Evolutionary conservation across 2,888 invertebrate genomes (phyloP).

Genomic region (Strigamia transsilvanica): DNA sequence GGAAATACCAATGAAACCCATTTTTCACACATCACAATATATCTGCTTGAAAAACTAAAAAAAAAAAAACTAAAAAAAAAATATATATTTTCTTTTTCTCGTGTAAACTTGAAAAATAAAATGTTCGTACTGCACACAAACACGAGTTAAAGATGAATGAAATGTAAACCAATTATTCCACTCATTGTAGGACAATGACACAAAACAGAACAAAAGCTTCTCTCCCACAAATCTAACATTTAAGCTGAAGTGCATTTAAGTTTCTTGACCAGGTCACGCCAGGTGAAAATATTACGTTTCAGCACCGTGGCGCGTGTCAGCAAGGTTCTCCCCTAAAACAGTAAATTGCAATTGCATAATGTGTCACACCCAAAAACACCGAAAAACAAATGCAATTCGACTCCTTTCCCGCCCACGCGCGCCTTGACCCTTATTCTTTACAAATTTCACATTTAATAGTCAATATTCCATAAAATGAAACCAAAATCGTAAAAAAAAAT

Average conservation of each 20-base stretch:
- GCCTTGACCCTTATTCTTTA: neutral
- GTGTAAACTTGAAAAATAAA: neutral
- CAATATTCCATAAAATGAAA: neutral
- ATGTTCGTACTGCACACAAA: neutral
- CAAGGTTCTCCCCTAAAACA: no score
- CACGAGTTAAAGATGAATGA: neutral
- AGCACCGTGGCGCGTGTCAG: constrained; percentile 15
- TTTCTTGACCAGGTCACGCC: constrained; percentile 42
- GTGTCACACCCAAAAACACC: constrained; percentile 15
- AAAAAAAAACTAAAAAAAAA: constrained; percentile 1
- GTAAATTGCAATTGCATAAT: neutral
- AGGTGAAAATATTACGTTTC: constrained; percentile 27
- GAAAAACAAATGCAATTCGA: constrained; percentile 7
- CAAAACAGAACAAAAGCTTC: constrained; percentile 33
- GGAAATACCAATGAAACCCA: constrained; percentile 5
- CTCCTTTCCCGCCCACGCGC: neutral
- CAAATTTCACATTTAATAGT: no score
- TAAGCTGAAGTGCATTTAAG: constrained; percentile 27
- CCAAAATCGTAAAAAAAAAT: neutral
- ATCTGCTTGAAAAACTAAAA: no score
- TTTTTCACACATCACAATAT: constrained; percentile 21
- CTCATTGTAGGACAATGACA: constrained; percentile 22
- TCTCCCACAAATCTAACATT: constrained; percentile 36
- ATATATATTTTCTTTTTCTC: neutral
- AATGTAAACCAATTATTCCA: neutral